Conservation (phyloP, 2,113 vertebrate genomes). For the Daboia siamensis region DNA sequence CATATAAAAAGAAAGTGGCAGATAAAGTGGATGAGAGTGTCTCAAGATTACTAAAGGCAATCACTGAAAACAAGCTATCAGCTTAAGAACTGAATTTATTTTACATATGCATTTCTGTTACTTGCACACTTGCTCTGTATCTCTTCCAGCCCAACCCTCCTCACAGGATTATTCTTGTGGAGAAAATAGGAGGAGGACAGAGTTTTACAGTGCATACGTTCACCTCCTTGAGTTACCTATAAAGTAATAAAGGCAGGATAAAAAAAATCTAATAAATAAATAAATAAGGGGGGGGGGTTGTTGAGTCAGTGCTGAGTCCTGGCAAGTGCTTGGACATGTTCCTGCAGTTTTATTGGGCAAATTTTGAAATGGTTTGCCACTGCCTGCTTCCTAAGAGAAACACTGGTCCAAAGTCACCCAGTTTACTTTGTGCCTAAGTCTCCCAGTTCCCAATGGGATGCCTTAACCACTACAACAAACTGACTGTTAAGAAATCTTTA, state of each 20-base stretch:
- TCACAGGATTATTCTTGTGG: neutral
- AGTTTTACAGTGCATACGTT: neutral
- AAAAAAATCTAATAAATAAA: neutral
- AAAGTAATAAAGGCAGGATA: neutral
- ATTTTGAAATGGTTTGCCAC: neutral
- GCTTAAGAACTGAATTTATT: neutral
- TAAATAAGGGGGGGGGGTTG: neutral
- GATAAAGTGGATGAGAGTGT: neutral
- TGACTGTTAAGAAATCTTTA: neutral
- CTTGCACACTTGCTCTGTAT: neutral
- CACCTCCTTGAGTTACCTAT: neutral
- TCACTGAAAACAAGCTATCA: neutral
- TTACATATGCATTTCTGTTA: neutral
- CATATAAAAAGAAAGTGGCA: neutral
- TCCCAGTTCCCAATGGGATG: neutral
- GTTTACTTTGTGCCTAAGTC: neutral
- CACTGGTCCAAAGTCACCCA: neutral
- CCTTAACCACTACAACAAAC: neutral
- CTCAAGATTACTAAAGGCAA: neutral
- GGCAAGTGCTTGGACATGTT: neutral
- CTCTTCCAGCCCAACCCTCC: neutral
- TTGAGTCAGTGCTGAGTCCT: neutral
- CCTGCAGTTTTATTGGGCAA: neutral
- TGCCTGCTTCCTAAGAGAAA: neutral
- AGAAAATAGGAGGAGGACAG: neutral